Base-by-base conservation (phyloP, 2,888 invertebrate genomes). In the Aromia moschata region DNA sequence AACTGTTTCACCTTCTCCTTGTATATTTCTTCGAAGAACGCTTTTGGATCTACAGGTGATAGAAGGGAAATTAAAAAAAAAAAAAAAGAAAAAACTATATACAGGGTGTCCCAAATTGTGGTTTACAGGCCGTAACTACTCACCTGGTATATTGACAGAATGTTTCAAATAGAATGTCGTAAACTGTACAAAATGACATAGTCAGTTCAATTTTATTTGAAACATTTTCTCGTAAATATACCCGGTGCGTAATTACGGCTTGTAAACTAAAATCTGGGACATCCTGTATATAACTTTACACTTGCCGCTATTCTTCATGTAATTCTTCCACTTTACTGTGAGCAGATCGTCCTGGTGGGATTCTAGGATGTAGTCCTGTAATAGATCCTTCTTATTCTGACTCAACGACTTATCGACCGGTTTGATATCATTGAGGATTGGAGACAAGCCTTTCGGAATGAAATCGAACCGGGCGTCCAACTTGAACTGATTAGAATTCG, bases 401-500 rank as follows among this genome's bases (percentile, higher is more conserved):
- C 74, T 77, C 58, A 80, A 62, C 9, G 70, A 67, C 25, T 56
- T 57, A 17, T 75, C 70, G 5, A 77, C 58, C 46, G 67, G 41
- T 43, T 73, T 70, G n/a, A 56, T 64, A 60, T 81, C 80, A 67
- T 79, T 73, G 45, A 85, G 80, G 62, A 86, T 83, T 40, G 83
- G 86, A 5, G 86, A 86, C 79, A 86, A 79, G 10, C 87, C 87
- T 83, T 86, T 87, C 0, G 87, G 87, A 25, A 87, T 64, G 75
- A 84, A 85, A 18, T 79, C 75, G n/a, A 76, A 76, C 69, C 86
- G 79, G 65, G 78, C 78, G 46, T 74, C 79, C 9, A 86, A 71
- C 60, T 77, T 70, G 82, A 84, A 73, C 51, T 73, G 70, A 0
- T 58, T 55, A 30, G 70, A 61, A 9, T 63, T 56, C 18, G 63